Conservation (phyloP, 2,888 invertebrate species). For the Dichetophora obliterata region DNA sequence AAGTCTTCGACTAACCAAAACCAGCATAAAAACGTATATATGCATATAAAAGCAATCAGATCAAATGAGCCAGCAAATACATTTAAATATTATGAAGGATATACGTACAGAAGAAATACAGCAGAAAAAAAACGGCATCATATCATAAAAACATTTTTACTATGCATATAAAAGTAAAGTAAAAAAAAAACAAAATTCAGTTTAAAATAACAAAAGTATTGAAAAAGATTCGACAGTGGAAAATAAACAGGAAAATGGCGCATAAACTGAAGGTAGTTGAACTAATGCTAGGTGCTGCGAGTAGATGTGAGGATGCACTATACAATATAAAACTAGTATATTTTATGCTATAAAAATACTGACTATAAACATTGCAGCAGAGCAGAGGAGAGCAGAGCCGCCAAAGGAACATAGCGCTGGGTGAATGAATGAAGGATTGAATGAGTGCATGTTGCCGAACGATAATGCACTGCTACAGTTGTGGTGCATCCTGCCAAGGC, state of each 20-base stretch:
- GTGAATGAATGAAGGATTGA: neutral
- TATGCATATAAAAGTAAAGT: neutral
- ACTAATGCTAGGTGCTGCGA: neutral
- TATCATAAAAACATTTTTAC: constrained; percentile 34
- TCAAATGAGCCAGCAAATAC: constrained; percentile 37
- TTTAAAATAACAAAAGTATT: neutral
- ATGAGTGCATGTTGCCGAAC: constrained; percentile 23
- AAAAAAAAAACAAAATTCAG: neutral
- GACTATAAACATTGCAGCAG: neutral
- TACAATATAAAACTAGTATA: constrained; percentile 16
- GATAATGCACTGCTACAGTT: constrained; percentile 23
- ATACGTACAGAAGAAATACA: neutral
- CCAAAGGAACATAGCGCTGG: neutral
- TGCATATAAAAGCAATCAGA: constrained; percentile 30
- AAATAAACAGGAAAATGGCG: too few species aligned
- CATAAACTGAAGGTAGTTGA: neutral
- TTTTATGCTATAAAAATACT: constrained; percentile 10
- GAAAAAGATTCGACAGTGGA: neutral
- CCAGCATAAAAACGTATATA: constrained; percentile 22
- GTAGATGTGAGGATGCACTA: neutral
- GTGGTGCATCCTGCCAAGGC: neutral
- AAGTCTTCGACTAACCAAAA: neutral
- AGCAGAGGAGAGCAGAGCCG: constrained; percentile 1
- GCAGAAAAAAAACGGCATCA: neutral
- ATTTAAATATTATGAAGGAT: constrained; percentile 31